These are phyloP conservation scores for Sphecodes monilicornis DNA, from an alignment of 2,888 invertebrate genomes.

Conservation along the genomic window DNA sequence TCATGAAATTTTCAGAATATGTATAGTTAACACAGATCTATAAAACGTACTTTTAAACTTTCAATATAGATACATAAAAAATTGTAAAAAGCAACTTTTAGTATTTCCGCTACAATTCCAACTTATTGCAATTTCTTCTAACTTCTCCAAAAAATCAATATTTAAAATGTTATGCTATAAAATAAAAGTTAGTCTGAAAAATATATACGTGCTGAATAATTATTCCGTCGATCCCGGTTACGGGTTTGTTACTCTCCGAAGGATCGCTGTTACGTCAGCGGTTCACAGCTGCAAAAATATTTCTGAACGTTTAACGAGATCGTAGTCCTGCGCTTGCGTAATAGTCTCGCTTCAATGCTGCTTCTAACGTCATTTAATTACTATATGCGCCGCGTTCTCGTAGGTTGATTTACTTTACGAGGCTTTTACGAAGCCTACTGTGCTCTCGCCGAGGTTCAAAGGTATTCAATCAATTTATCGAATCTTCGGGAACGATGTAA, in stretches of 20 bases:
- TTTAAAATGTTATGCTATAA: too few species aligned
- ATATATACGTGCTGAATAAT: neutral
- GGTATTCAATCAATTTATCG: slow-evolving; percentile 9
- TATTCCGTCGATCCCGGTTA: neutral
- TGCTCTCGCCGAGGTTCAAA: neutral
- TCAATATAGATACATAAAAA: too few species aligned
- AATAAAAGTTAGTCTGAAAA: neutral
- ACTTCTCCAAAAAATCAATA: too few species aligned
- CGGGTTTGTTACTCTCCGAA: neutral
- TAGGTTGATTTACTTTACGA: slow-evolving; percentile 11
- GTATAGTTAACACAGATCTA: too few species aligned
- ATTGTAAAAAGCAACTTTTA: too few species aligned
- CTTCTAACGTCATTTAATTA: slow-evolving; percentile 26
- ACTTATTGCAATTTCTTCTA: too few species aligned
- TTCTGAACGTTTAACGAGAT: slow-evolving; percentile 13
- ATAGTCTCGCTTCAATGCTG: slow-evolving; percentile 22
- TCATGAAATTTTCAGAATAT: too few species aligned
- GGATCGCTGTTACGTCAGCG: slow-evolving; percentile 13
- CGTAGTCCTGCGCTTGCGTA: neutral
- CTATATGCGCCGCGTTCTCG: neutral
- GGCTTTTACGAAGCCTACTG: neutral
- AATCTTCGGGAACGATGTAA: neutral
- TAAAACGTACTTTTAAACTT: too few species aligned
- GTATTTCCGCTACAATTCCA: too few species aligned
- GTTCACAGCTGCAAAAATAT: neutral